Base-by-base conservation (phyloP, 1,140 invertebrate genomes). In the Anadara kagoshimensis region DNA sequence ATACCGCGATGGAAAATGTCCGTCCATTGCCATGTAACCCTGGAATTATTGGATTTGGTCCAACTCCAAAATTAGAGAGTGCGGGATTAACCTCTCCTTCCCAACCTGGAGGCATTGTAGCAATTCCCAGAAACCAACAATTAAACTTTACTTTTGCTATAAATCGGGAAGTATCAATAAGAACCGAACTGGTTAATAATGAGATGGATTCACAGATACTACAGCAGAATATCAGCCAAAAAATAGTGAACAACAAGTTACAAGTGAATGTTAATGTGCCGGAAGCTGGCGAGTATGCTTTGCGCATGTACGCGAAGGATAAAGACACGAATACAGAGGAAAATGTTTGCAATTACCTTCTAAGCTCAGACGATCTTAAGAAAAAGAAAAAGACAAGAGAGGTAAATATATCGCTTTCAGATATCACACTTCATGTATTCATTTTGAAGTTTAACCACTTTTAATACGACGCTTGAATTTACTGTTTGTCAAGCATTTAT, bases 41-140 rank as follows among this genome's bases (percentile, higher is more conserved):
- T 36, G 61, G 61, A 14, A 16, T 53, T 36, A n/a, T 69, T 0
- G 66, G 57, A n/a, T 69, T 29, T 18, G 66, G 66, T n/a, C 66
- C 66, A 29, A 22, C 43, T 26, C n/a, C 16, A 45, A 41, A 10
- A 8, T 49, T 59, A 3, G 8, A 29, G 18, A 11, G 20, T 22
- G 16, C 24, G 24, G 66, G 66, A 8, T 24, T 69, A n/a, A 49
- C 22, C 0, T 11, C 36, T 11, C 56, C 26, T 47, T 57, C 66
- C 2, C 66, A 69, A 4, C 43, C 18, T 0, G 5, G 44, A n/a
- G 66, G 66, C 5, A 51, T 43, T 2, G 49, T 69, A 8, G n/a
- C 49, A 0, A 41, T 41, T 18, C 36, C 58, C 43, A 43, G 47
- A 1, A 41, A 53, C 1, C 66, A 69, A 49, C 22, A 51, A 5